A percentile compares a stretch with the other conserved stretches of the same genome.
phyloP scores from a whole-genome alignment of 2,113 vertebrate species.

The Perca fluviatilis region DNA sequence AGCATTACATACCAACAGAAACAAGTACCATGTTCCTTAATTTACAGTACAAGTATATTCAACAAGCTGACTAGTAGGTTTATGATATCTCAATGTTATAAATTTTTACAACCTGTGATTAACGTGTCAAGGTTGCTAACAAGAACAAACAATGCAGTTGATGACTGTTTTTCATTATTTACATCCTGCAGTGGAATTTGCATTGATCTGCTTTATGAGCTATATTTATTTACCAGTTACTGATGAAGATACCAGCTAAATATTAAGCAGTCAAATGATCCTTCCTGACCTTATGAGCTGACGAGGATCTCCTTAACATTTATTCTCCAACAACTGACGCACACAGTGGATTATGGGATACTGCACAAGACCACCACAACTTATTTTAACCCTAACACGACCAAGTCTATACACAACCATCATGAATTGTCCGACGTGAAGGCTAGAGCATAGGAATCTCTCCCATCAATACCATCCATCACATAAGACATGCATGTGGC shows the following conservation, averaged over 20 bases:
- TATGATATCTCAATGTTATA: not conserved
- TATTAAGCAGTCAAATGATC: too few species aligned
- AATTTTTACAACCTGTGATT: not conserved
- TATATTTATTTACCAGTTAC: not conserved
- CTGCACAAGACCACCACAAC: not conserved
- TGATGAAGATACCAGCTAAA: not conserved
- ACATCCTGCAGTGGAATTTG: too few species aligned
- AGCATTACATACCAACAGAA: too few species aligned
- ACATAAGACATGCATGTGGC: too few species aligned
- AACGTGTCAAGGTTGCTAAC: not conserved
- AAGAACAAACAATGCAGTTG: too few species aligned
- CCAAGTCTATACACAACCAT: not conserved
- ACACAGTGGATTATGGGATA: not conserved
- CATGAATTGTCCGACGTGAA: not conserved
- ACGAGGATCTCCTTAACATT: too few species aligned
- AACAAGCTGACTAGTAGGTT: too few species aligned
- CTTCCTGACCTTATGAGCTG: not conserved
- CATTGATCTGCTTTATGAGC: not conserved
- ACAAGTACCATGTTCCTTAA: too few species aligned
- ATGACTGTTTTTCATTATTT: too few species aligned
- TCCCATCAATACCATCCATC: not conserved
- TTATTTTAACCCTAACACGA: not conserved
- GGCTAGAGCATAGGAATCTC: not conserved
- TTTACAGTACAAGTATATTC: too few species aligned
- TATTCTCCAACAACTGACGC: not conserved